Base-by-base conservation (phyloP, 2,797 vertebrate species). In the Arnoldichthys spilopterus region DNA sequence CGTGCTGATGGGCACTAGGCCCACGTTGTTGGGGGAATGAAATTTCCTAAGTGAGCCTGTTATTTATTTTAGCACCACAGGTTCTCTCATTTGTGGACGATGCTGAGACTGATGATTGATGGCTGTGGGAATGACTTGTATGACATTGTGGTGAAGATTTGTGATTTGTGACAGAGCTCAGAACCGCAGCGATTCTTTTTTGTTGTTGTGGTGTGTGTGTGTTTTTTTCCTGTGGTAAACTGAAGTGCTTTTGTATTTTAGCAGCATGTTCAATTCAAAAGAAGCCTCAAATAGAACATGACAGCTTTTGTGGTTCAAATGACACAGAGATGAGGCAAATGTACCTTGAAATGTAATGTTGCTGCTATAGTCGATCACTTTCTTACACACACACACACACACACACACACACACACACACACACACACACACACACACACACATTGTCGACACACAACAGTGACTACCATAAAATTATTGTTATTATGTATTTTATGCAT, bases 301-400 rank as follows among this genome's bases (percentile, higher is more conserved):
- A 90, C 91, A 89, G 87, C 86, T 87, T 89, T 87, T 92, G 81
- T 88, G 89, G 88, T 86, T 83, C 63, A 83, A 86, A 90, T 88
- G 88, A 90, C 89, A 91, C 88, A 88, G 86, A 88, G 88, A 84
- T 85, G 88, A 90, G 87, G 88, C 86, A 91, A 90, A 91, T 89
- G 79, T 88, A 90, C 88, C 90, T 86, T 91, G 88, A 91, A 90
- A 90, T 88, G 84, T 88, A 84, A 80, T 85, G 85, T 74, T 78
- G 77, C 86, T 64, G 28, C 84, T 86, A 82, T 56, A 34, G 26
- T 77, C 79, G 82, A 80, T 90, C 89, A 91, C 87, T 91, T 83
- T 89, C 86, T 24, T 88, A 88, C 28, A 62, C 30, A 16, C 49
- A 71, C 9, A 43, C 34, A 71, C 34, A 51, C 13, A 6, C 22